Evolutionary conservation across 2,797 vertebrate species (phyloP).

Genomic region (Siniperca undulata): DNA sequence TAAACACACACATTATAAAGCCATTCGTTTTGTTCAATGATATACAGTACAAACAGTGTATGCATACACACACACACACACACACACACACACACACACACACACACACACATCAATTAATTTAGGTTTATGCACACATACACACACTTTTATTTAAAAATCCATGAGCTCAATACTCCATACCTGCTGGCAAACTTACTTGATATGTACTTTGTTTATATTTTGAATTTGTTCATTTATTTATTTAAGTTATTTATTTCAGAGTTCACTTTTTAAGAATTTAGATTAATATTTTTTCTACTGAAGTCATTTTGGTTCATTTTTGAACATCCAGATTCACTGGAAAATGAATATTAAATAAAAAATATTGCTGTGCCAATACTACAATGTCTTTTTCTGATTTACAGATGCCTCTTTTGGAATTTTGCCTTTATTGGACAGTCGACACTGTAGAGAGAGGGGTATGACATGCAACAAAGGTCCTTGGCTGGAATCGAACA

Average conservation of each 20-base stretch:
- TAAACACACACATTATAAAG: constrained; percentile 58
- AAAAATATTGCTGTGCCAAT: constrained; percentile 52
- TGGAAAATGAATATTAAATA: constrained; percentile 64
- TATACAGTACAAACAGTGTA: constrained; percentile 1
- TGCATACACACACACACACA: constrained; percentile 8
- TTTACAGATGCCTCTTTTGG: background rate
- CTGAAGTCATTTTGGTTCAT: constrained; percentile 69
- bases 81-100: constrained; percentile 33
- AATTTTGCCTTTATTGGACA: background rate
- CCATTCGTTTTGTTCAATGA: constrained; percentile 36
- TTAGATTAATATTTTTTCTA: constrained; percentile 84
- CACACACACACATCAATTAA: constrained; percentile 14
- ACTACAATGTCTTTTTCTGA: background rate
- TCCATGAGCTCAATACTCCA: constrained; percentile 55
- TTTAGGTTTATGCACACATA: constrained; percentile 20
- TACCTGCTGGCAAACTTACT: constrained; percentile 76
- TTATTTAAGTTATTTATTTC: constrained; percentile 70
- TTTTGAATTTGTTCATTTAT: constrained; percentile 53
- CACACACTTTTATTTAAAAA: constrained; percentile 60
- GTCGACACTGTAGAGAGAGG: background rate
- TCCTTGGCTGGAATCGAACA: background rate
- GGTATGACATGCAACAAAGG: background rate
- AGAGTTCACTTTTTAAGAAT: constrained; percentile 72
- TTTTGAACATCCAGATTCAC: constrained; percentile 68
- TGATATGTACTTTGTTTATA: constrained; percentile 71